phyloP scores from a whole-genome alignment of 2,113 vertebrate genomes.

The Azemiops feae region DNA sequence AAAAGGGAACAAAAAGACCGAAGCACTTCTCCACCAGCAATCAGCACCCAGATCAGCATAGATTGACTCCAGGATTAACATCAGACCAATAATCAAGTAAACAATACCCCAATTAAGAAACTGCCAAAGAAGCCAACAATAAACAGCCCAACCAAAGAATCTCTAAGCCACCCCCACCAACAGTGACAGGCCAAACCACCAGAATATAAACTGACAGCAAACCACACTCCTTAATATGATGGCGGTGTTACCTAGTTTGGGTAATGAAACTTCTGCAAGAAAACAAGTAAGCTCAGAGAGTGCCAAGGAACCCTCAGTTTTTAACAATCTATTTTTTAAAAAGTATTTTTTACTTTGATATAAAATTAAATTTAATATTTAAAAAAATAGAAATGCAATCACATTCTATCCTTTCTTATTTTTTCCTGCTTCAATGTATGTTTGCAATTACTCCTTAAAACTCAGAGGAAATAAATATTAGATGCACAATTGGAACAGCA shows the following conservation, averaged over 20 bases:
- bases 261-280: not conserved
- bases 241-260: not conserved
- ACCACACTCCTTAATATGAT: too few relatives aligned
- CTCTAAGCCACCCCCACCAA: too few relatives aligned
- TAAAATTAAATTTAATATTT: not conserved
- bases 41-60: too few relatives aligned
- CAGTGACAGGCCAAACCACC: too few relatives aligned
- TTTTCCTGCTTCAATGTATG: slow-evolving; percentile 44
- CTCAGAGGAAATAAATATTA: slow-evolving; percentile 45
- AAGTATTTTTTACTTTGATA: not conserved
- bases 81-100: too few relatives aligned
- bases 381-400: not conserved
- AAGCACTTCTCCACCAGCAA: too few relatives aligned
- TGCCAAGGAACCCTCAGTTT: not conserved
- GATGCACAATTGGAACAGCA: slow-evolving; percentile 52
- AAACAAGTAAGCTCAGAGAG: not conserved
- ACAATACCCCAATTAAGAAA: too few relatives aligned
- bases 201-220: too few relatives aligned
- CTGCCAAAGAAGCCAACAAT: too few relatives aligned
- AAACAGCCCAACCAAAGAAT: too few relatives aligned
- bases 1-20: too few relatives aligned
- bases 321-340: not conserved
- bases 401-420: slow-evolving; percentile 27
- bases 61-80: too few relatives aligned
- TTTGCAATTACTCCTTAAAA: slow-evolving; percentile 48